These are phyloP conservation scores for Drosophila paranaensis DNA, from an alignment of 2,888 invertebrate genomes.

Conservation along the genomic window DNA sequence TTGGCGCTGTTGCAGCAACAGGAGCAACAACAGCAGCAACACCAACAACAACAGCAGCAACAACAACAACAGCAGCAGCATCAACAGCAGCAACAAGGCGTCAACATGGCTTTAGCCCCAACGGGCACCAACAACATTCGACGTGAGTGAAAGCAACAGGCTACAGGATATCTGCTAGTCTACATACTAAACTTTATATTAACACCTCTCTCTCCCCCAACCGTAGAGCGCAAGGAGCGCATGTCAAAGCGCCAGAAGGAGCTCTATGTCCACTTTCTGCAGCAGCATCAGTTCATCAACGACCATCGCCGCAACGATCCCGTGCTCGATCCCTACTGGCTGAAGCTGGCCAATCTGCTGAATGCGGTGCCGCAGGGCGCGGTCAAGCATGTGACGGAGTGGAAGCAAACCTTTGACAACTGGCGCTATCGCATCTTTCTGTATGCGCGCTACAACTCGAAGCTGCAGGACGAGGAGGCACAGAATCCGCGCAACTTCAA, in stretches of 20 bases:
- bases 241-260: slow-evolving; percentile 83
- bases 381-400: slow-evolving; percentile 80
- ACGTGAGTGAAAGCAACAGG: slow-evolving; percentile 62
- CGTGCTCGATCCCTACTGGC: slow-evolving; percentile 79
- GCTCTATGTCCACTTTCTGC: slow-evolving; percentile 81
- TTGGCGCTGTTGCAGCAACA: slow-evolving; percentile 74
- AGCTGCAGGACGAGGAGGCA: slow-evolving; percentile 79
- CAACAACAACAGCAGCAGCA: slow-evolving; percentile 62
- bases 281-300: slow-evolving; percentile 81
- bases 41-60: slow-evolving; percentile 53
- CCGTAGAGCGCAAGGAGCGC: slow-evolving; percentile 81
- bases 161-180: neutral
- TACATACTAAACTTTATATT: neutral
- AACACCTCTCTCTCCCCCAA: too few species aligned
- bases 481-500: slow-evolving; percentile 82
- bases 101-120: slow-evolving; percentile 64
- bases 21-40: slow-evolving; percentile 43
- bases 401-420: slow-evolving; percentile 82
- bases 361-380: slow-evolving; percentile 82
- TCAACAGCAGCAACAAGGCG: slow-evolving; percentile 58
- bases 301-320: slow-evolving; percentile 82
- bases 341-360: slow-evolving; percentile 79
- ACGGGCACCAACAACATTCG: slow-evolving; percentile 76
- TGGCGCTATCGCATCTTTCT: slow-evolving; percentile 82
- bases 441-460: slow-evolving; percentile 82